Evolutionary conservation across 2,797 vertebrate species (phyloP).

Genomic region (Pseudochaenichthys georgianus): DNA sequence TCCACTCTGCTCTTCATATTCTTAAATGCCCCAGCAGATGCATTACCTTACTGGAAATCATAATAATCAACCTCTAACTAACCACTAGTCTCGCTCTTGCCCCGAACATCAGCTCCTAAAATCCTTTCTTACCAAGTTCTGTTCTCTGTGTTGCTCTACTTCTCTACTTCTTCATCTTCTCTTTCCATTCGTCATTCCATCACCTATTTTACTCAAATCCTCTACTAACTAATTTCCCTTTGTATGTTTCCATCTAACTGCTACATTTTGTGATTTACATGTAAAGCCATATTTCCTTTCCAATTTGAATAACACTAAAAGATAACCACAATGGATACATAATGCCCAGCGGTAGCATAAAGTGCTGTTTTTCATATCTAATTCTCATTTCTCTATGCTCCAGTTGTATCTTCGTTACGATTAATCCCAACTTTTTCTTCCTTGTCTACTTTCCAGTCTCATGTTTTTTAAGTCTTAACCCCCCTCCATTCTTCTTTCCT

Average conservation of each 20-base stretch:
- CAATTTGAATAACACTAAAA: conserved; percentile 40
- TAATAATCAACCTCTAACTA: conserved; percentile 39
- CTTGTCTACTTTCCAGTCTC: conserved; percentile 33
- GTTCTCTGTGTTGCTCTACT: conserved; percentile 8
- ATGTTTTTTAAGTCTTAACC: conserved; percentile 32
- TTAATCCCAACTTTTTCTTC: conserved; percentile 39
- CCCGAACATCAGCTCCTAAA: conserved; percentile 31
- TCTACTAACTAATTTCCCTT: conserved; percentile 11
- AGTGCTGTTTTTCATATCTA: conserved; percentile 36
- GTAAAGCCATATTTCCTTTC: conserved; percentile 37
- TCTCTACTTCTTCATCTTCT: conserved; percentile 6
- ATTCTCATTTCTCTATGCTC: conserved; percentile 9
- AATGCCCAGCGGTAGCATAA: conserved; percentile 15
- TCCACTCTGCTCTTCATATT: conserved; percentile 48
- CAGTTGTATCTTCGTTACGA: conserved; percentile 34
- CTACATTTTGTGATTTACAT: conserved; percentile 25
- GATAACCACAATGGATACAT: conserved; percentile 25
- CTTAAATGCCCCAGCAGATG: conserved; percentile 41
- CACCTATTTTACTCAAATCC: conserved; percentile 13
- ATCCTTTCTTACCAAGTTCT: conserved; percentile 14
- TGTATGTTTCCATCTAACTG: conserved; percentile 26
- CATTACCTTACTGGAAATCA: conserved; percentile 53
- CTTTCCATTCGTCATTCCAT: conserved; percentile 22
- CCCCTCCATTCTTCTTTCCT: neutral
- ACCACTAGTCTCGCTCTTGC: neutral